A percentile compares a stretch with the other conserved stretches of the same genome.
phyloP scores from a whole-genome alignment of 2,888 invertebrate species.

The Idaea dimidiata region DNA sequence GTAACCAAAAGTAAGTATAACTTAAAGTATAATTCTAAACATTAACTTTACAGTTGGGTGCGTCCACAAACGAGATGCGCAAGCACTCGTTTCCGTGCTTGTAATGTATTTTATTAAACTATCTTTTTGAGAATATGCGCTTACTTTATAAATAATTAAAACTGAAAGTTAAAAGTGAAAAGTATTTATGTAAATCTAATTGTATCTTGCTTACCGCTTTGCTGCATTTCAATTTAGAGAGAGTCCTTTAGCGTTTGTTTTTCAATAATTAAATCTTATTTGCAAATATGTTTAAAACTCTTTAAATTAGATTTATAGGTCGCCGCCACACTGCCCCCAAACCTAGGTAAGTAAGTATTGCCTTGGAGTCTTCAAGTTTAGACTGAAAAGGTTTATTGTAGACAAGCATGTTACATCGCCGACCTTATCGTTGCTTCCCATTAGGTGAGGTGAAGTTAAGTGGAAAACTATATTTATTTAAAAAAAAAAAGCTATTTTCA shows the following conservation, averaged over 20 bases:
- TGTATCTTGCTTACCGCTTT: neutral
- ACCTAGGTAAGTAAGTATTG: no score
- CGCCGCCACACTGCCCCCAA: no score
- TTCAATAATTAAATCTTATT: neutral
- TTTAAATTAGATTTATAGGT: no score
- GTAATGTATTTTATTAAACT: neutral
- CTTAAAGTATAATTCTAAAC: neutral
- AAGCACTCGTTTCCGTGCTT: neutral
- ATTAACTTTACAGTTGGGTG: neutral
- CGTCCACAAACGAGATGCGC: neutral
- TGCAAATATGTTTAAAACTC: no score
- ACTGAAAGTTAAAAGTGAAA: neutral
- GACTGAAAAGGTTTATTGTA: no score
- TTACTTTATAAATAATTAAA: neutral
- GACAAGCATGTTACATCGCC: no score
- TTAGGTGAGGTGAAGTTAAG: no score
- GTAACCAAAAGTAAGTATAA: neutral
- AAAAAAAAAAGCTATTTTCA: no score
- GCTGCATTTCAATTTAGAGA: neutral
- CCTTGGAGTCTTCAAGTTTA: no score
- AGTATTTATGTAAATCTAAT: neutral
- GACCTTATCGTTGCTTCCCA: no score
- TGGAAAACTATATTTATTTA: no score
- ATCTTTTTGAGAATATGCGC: neutral
- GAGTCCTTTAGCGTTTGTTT: neutral